phyloP scores from a whole-genome alignment of 2,888 invertebrate species.

The Ochlodes sylvanus region DNA sequence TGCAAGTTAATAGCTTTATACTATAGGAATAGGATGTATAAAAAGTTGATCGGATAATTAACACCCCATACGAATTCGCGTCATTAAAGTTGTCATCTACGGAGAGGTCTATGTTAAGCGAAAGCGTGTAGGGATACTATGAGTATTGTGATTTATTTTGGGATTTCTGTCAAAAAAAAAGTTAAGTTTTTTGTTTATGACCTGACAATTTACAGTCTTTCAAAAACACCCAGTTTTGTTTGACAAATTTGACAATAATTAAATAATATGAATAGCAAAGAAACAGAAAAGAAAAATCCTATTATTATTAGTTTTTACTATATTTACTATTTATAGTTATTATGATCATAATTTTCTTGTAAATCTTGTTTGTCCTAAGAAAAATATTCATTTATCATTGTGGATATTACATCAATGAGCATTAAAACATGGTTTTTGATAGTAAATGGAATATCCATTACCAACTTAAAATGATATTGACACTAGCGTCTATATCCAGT shows the following conservation, averaged over 20 bases:
- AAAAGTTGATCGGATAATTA: constrained; percentile 36
- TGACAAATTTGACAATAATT: no score
- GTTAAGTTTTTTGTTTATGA: not conserved
- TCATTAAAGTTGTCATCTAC: constrained; percentile 35
- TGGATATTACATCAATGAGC: no score
- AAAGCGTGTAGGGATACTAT: constrained; percentile 15
- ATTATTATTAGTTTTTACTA: no score
- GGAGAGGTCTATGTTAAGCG: constrained; percentile 30
- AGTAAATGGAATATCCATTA: not conserved
- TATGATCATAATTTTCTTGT: no score
- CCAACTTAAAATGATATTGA: not conserved
- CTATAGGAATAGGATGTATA: constrained; percentile 34
- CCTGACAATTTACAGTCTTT: no score
- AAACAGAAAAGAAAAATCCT: no score
- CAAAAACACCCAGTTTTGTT: no score
- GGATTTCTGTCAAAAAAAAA: not conserved
- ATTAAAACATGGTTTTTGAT: no score
- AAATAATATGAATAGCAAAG: no score
- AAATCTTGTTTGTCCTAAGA: no score
- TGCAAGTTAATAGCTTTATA: constrained; percentile 42
- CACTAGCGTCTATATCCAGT: constrained; percentile 23
- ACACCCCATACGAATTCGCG: constrained; percentile 32
- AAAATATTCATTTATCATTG: no score
- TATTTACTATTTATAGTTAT: no score
- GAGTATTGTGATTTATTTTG: not conserved